Base-by-base conservation (phyloP, 2,113 vertebrate species). In the Regulus satrapa region DNA sequence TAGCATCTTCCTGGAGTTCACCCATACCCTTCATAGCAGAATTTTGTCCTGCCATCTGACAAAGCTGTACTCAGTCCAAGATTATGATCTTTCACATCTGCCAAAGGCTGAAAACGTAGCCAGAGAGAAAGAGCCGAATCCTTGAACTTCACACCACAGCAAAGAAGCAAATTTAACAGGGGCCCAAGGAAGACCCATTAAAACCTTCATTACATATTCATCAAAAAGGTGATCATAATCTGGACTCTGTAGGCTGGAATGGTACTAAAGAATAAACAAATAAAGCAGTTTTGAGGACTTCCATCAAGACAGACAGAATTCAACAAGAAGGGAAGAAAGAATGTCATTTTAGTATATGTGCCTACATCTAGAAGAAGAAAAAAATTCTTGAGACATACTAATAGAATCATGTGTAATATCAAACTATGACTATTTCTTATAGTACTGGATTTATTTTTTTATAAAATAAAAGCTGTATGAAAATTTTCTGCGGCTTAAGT, bases 41-140 rank as follows among this genome's bases (percentile, higher is more conserved):
- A 86, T 77, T 92, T 71, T 72, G 55, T 92, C 82, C 62, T 6
- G 11, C 79, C 92, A 94, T 95, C 94, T 96, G 95, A 95, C 83
- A 88, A 86, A 87, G n/a, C 67, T 95, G 68, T 89, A 80, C n/a
- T 91, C 36, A 34, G 31, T 74, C 92, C 92, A 94, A 91, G 76
- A 86, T 63, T 71, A 68, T 19, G 28, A 78, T 71, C 52, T 90
- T 83, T 80, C 55, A 79, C 79, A 69, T 88, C 88, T 94, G 92
- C 72, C 68, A 81, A 88, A 21, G 68, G 79, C 72, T 94, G 63
- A 63, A 86, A 79, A 12, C 14, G 10, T 40, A 68, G 75, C 46
- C 55, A 88, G 49, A 84, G 34, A 72, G 25, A 72, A 89, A 56
- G 40, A 40, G 19, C 15, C 51, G 34, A 91, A 89, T 78, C 38